Percentiles rank a stretch among this genome's conserved stretches.
phyloP scores from a whole-genome alignment of 35 echinoderm and acorn worm species.

The Hemicentrotus pulcherrimus region DNA sequence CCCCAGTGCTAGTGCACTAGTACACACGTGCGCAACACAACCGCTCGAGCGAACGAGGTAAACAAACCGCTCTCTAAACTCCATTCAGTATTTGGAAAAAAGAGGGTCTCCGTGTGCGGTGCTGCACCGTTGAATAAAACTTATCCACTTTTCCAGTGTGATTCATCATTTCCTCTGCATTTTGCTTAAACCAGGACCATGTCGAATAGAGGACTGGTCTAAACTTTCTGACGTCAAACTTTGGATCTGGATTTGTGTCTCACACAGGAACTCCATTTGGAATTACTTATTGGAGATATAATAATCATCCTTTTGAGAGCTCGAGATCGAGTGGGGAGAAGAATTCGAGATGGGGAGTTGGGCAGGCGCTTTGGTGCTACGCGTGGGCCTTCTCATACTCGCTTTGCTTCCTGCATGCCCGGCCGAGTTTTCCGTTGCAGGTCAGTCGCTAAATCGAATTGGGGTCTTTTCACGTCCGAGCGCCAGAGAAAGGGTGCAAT shows the following conservation, averaged over 20 bases:
- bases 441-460: neutral
- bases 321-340: neutral
- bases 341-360: neutral
- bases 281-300: neutral
- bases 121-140: neutral
- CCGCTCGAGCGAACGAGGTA: neutral
- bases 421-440: slow-evolving; percentile 6
- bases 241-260: neutral
- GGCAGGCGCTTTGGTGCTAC: neutral
- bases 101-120: neutral
- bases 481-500: neutral
- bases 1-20: neutral
- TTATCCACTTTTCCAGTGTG: neutral
- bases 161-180: neutral
- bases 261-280: neutral
- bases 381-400: neutral
- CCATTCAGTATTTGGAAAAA: neutral
- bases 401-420: neutral
- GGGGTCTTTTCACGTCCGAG: neutral
- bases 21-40: neutral
- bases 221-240: neutral
- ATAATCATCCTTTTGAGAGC: neutral
- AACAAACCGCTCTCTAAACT: neutral
- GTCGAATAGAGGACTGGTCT: neutral
- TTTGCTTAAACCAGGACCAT: neutral